Evolutionary conservation across 2,888 invertebrate species (phyloP).

Genomic region (Julus scanicus): DNA sequence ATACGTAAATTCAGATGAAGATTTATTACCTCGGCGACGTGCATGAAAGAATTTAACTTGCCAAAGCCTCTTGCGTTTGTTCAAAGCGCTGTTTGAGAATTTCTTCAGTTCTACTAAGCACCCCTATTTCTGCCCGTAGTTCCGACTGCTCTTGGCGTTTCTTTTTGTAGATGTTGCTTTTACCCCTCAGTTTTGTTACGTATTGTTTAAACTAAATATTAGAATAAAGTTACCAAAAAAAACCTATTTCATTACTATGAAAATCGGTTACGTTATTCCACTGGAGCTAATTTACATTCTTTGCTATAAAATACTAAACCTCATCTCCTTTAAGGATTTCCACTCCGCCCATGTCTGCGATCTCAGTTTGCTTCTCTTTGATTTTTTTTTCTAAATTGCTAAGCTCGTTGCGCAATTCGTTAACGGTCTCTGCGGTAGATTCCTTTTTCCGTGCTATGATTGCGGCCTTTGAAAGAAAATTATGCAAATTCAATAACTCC

Average conservation of each 20-base stretch:
- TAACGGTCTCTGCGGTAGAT: slow-evolving; percentile 76
- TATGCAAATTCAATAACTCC: not conserved
- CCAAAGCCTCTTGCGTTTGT: slow-evolving; percentile 71
- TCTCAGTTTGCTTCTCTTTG: slow-evolving; percentile 69
- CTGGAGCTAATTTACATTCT: too few relatives aligned
- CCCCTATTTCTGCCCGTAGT: slow-evolving; percentile 80
- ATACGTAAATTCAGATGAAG: not conserved
- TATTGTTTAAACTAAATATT: slow-evolving; percentile 76
- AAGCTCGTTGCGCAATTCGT: slow-evolving; percentile 74
- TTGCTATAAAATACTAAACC: not conserved
- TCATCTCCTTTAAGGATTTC: slow-evolving; percentile 82
- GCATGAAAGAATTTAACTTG: slow-evolving; percentile 62
- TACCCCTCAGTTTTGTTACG: slow-evolving; percentile 81
- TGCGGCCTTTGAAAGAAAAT: slow-evolving; percentile 69
- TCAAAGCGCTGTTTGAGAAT: slow-evolving; percentile 73
- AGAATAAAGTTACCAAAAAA: slow-evolving; percentile 35
- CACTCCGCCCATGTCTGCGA: slow-evolving; percentile 71
- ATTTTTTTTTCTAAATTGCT: slow-evolving; percentile 73
- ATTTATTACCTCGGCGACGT: not conserved
- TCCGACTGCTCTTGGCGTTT: slow-evolving; percentile 80
- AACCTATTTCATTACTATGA: not conserved
- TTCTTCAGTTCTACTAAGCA: slow-evolving; percentile 79
- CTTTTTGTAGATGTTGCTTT: slow-evolving; percentile 84
- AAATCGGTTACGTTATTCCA: too few relatives aligned
- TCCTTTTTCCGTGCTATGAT: slow-evolving; percentile 84